Evolutionary conservation across 1,140 invertebrate genomes (phyloP).

Genomic region (Philopotamus ludificatus): DNA sequence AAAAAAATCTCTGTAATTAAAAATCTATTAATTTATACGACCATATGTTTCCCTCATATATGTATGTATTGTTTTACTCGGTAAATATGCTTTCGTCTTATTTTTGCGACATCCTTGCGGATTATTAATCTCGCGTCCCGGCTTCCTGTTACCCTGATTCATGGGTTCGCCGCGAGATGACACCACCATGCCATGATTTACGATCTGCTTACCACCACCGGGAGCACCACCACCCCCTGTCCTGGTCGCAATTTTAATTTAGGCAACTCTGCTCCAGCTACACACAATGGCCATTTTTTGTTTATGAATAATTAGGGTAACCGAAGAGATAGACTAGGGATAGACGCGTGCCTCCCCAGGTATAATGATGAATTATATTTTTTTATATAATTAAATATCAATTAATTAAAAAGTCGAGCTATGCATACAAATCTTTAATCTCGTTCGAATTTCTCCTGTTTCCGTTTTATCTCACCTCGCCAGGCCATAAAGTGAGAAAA

Average conservation of each 20-base stretch:
- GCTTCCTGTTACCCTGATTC: constrained; percentile 41
- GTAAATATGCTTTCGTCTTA: constrained; percentile 23
- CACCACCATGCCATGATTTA: constrained; percentile 38
- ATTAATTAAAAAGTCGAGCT: no score
- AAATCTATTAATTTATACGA: no score
- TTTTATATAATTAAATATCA: not conserved
- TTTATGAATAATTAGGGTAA: constrained; percentile 38
- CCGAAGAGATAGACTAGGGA: no score
- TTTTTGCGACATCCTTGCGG: constrained; percentile 31
- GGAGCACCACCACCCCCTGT: not conserved
- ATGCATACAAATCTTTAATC: no score
- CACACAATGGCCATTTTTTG: constrained; percentile 10
- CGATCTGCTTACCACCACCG: constrained; percentile 16
- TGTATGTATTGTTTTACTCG: not conserved
- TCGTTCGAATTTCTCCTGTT: no score
- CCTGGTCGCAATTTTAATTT: constrained; percentile 31
- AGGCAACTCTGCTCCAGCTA: constrained; percentile 7
- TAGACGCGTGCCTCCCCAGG: no score
- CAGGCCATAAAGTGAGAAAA: constrained; percentile 35
- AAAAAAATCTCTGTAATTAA: no score
- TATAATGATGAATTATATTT: not conserved
- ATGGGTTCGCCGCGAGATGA: constrained; percentile 37
- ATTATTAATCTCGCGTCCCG: constrained; percentile 34
- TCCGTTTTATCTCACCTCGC: constrained; percentile 34
- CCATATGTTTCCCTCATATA: no score